A percentile compares a stretch with the other conserved stretches of the same genome.
Evolutionary conservation across 2,888 invertebrate species (phyloP).

Genomic region (Andrena flavipes): DNA sequence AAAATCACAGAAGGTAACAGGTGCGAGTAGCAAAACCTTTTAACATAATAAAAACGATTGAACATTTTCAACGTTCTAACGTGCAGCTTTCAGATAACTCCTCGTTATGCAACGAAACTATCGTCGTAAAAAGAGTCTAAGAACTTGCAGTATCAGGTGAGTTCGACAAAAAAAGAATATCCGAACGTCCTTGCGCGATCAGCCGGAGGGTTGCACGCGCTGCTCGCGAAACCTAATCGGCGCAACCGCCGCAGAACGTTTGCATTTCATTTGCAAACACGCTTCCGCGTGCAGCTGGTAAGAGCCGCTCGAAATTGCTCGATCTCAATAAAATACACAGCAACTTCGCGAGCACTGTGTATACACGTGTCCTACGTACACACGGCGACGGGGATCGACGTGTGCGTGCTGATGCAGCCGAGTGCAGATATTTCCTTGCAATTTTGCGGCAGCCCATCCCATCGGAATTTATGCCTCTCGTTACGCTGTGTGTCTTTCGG

Average conservation of each 20-base stretch:
- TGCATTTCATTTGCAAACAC: conserved; percentile 31
- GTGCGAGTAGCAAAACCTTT: no score
- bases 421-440: conserved; percentile 39
- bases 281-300: conserved; percentile 41
- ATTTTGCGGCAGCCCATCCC: conserved; percentile 33
- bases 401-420: conserved; percentile 28
- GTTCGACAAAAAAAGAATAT: conserved; percentile 5
- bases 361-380: neutral
- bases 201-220: conserved; percentile 11
- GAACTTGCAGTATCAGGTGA: no score
- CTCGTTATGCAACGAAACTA: no score
- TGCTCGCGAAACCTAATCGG: conserved; percentile 37
- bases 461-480: conserved; percentile 49
- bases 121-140: no score
- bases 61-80: no score
- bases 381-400: neutral
- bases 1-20: no score
- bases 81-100: no score
- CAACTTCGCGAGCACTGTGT: conserved; percentile 22
- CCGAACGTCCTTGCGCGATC: neutral
- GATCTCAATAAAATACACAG: conserved; percentile 44
- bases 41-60: no score
- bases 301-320: conserved; percentile 48
- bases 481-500: conserved; percentile 27
- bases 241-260: neutral